Evolutionary conservation across 2,797 vertebrate genomes (phyloP).

Genomic region (Pseudochirops cupreus): DNA sequence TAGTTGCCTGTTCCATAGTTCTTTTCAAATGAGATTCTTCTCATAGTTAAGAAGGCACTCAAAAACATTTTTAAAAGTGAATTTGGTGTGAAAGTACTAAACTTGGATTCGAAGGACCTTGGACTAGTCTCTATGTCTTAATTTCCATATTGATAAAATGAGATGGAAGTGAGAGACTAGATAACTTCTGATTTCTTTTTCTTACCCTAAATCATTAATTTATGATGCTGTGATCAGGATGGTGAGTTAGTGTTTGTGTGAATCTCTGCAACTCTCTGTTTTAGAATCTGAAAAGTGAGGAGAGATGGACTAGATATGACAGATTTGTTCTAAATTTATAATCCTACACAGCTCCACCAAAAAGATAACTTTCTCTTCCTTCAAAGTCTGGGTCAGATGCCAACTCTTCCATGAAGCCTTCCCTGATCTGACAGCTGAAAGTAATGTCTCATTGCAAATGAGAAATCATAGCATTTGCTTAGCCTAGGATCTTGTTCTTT

Average conservation of each 20-base stretch:
- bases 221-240: neutral
- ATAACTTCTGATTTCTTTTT: neutral
- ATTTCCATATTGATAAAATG: neutral
- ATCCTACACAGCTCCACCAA: neutral
- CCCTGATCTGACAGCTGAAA: neutral
- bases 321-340: neutral
- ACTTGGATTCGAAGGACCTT: neutral
- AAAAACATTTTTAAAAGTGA: neutral
- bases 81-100: neutral
- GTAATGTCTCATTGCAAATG: neutral
- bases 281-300: neutral
- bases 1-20: neutral
- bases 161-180: neutral
- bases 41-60: neutral
- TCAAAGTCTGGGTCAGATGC: neutral
- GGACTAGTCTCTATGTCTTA: neutral
- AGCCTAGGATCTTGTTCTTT: neutral
- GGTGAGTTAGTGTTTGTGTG: neutral
- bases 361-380: neutral
- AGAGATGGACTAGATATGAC: neutral
- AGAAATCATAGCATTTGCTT: neutral
- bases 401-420: neutral
- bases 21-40: neutral
- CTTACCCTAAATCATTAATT: neutral
- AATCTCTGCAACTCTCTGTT: neutral